phyloP scores from a whole-genome alignment of 1,140 invertebrate species.

The Drosophila mauritiana region DNA sequence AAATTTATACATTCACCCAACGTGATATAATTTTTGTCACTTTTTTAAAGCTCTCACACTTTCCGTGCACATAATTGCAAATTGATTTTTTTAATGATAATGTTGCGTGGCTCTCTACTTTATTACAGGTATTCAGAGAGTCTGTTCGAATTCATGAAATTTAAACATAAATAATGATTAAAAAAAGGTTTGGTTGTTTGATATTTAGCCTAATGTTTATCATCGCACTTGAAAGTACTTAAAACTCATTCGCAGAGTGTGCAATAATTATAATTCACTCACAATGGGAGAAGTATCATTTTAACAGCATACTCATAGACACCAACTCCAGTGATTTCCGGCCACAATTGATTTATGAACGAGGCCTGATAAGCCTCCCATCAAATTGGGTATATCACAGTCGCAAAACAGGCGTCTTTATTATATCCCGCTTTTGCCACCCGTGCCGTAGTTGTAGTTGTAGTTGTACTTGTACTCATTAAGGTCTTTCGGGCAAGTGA shows the following conservation, averaged over 20 bases:
- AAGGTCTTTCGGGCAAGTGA: constrained; percentile 71
- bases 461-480: constrained; percentile 53
- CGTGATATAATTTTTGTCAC: constrained; percentile 27
- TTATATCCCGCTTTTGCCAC: constrained; percentile 9
- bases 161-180: neutral
- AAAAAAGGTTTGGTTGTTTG: neutral
- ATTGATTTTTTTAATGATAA: constrained; percentile 74
- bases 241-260: too few relatives aligned
- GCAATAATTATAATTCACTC: too few relatives aligned
- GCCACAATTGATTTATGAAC: neutral
- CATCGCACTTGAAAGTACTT: neutral
- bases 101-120: constrained; percentile 33
- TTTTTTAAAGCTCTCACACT: constrained; percentile 39
- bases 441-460: constrained; percentile 21
- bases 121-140: neutral
- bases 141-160: neutral
- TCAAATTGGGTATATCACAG: constrained; percentile 18
- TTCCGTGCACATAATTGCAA: constrained; percentile 69
- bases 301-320: neutral
- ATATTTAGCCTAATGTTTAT: neutral
- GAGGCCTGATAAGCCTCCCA: neutral
- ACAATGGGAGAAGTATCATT: too few relatives aligned
- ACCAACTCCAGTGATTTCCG: neutral
- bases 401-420: constrained; percentile 9
- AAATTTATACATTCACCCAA: constrained; percentile 40